phyloP scores from a whole-genome alignment of 2,113 vertebrate species.

The Thymallus thymallus region DNA sequence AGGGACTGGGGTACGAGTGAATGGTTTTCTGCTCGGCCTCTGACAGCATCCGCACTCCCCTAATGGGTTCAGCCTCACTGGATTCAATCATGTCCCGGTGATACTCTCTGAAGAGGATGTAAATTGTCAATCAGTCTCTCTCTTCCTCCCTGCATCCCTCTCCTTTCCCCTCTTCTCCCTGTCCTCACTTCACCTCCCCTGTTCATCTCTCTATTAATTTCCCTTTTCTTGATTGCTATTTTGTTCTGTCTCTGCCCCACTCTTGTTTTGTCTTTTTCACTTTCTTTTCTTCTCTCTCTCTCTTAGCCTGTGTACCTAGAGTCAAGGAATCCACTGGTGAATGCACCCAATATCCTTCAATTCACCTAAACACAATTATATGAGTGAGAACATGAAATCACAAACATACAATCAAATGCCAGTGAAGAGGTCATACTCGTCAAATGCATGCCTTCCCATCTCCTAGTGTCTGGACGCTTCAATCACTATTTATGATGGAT shows the following conservation, averaged over 20 bases:
- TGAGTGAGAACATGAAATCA: neutral
- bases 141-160: conserved; percentile 21
- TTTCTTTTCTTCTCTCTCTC: neutral
- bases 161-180: conserved; percentile 21
- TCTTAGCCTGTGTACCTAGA: too few species aligned
- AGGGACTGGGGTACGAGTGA: conserved; percentile 76
- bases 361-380: neutral
- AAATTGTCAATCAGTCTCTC: conserved; percentile 87
- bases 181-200: conserved; percentile 19
- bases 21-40: conserved; percentile 66
- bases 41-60: conserved; percentile 67
- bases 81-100: conserved; percentile 91
- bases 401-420: too few species aligned
- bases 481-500: neutral
- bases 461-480: neutral
- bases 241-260: conserved; percentile 11
- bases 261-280: conserved; percentile 7
- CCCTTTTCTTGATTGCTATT: conserved; percentile 38
- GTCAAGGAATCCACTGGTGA: neutral
- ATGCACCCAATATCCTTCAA: neutral
- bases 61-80: conserved; percentile 89
- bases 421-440: neutral
- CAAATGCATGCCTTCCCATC: neutral
- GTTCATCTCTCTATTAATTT: conserved; percentile 54
- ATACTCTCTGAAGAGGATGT: conserved; percentile 87